Evolutionary conservation across 2,888 invertebrate genomes (phyloP), one percentile per base, ranked within the genome.

Genomic region (Melanargia galathea): DNA sequence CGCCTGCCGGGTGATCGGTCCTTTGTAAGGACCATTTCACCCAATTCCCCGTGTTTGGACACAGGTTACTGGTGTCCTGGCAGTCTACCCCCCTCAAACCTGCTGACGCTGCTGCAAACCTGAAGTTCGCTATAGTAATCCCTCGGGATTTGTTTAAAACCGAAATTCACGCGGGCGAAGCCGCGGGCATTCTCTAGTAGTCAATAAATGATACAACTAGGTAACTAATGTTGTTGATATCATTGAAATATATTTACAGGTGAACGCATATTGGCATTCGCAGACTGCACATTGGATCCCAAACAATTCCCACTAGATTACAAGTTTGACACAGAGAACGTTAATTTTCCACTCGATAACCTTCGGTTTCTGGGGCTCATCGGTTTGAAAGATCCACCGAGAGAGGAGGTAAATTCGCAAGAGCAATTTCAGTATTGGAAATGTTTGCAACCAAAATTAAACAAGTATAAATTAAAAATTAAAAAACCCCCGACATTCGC

Each of bases 311-410:
- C 98, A 20, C 89, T 94, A 65, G 96, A 97, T 71, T 99, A 93
- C 87, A 93, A 95, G 79, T 99, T 98, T 92, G 96, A 98, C 87
- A 90, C 93, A 60, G 97, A 98, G 73, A 95, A 96, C 68, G 92
- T 95, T 55, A 98, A 98, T 87, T 98, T 98, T 93, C 97, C 97
- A 16, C 87, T 96, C 62, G 94, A 95, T 46, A 95, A 95, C 71
- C 93, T 98, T 65, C 94, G 98, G 66, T 97, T 99, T 81, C 96
- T 98, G 65, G 99, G 98, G 59, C 93, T 98, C 2, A 97, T 99
- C 95, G 98, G 98, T 60, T 96, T 99, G 95, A 98, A 98, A 92
- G 99, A 99, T 92, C 99, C 99, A 62, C 99, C 99, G 7, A 79
- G 90, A 68, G 76, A 74, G 67, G 84, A 89, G 84, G 90, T 88